Percentiles rank a stretch among this genome's conserved stretches.
Evolutionary conservation across 2,113 vertebrate genomes (phyloP).

Genomic region (Stegostoma tigrinum): DNA sequence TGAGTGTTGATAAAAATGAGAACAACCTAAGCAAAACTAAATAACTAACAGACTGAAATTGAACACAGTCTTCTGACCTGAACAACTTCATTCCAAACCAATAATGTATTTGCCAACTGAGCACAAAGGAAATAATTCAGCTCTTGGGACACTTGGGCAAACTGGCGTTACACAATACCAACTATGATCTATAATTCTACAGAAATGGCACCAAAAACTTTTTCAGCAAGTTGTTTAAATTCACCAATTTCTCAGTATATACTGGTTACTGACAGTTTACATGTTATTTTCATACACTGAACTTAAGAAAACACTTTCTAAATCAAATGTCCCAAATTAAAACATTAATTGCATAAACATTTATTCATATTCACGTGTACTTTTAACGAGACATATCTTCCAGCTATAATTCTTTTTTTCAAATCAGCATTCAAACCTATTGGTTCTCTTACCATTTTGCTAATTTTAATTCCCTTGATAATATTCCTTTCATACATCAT

Average conservation of each 20-base stretch:
- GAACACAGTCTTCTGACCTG: background rate
- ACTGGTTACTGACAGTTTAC: background rate
- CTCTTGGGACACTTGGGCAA: background rate
- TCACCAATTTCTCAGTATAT: background rate
- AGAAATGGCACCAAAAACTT: background rate
- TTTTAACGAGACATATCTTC: background rate
- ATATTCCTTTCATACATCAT: background rate
- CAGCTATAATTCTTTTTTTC: background rate
- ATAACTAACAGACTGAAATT: background rate
- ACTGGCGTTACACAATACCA: background rate
- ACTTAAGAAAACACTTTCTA: background rate
- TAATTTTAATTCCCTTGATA: background rate
- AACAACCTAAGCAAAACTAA: background rate
- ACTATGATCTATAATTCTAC: background rate
- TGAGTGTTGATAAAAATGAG: too few species aligned
- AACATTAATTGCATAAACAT: background rate
- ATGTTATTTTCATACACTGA: background rate
- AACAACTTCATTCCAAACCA: background rate
- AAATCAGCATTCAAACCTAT: background rate
- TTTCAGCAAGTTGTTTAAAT: background rate
- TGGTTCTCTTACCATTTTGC: background rate
- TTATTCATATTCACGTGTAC: background rate
- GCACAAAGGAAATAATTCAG: background rate
- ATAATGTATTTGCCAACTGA: background rate
- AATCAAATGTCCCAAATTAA: conserved; percentile 1